These are phyloP conservation scores for Enteromius mattozi DNA, from an alignment of 2,797 vertebrate species.

Conservation along the genomic window DNA sequence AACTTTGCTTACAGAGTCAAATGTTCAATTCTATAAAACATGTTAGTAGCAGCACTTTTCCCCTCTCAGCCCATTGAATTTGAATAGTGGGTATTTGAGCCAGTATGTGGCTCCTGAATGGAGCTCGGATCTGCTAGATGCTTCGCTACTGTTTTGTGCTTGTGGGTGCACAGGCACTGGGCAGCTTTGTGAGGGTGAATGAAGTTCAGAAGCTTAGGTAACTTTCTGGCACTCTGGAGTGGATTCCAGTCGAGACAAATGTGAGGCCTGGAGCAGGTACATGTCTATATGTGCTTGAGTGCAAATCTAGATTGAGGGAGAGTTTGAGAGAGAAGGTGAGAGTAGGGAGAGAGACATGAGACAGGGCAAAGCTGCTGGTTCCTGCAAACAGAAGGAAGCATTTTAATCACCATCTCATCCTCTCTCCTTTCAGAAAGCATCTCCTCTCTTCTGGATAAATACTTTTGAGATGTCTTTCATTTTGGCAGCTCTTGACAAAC, in stretches of 20 bases:
- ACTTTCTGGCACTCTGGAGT: slow-evolving; percentile 76
- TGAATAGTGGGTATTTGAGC: slow-evolving; percentile 74
- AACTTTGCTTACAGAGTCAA: slow-evolving; percentile 81
- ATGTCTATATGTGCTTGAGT: slow-evolving; percentile 67
- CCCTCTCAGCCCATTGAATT: slow-evolving; percentile 75
- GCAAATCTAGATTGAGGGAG: slow-evolving; percentile 50
- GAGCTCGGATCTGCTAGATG: slow-evolving; percentile 73
- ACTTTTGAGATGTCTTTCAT: slow-evolving; percentile 71
- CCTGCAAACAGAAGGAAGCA: slow-evolving; percentile 16
- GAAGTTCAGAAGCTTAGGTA: slow-evolving; percentile 69
- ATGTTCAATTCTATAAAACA: slow-evolving; percentile 75
- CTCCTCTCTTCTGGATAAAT: slow-evolving; percentile 28
- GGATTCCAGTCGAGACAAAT: slow-evolving; percentile 71
- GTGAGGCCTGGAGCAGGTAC: slow-evolving; percentile 76
- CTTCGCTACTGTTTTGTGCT: slow-evolving; percentile 71
- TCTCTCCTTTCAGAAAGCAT: slow-evolving; percentile 30
- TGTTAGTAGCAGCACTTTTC: slow-evolving; percentile 81
- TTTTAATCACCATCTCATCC: slow-evolving; percentile 19
- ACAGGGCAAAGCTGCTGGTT: slow-evolving; percentile 28
- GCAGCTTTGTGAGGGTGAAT: slow-evolving; percentile 64
- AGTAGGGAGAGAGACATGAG: slow-evolving; percentile 24
- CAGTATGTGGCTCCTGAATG: slow-evolving; percentile 73
- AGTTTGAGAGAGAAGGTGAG: slow-evolving; percentile 38
- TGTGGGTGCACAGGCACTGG: slow-evolving; percentile 50
- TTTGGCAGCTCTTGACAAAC: slow-evolving; percentile 72